phyloP scores from a whole-genome alignment of 2,888 invertebrate species.

The Diloba caeruleocephala region DNA sequence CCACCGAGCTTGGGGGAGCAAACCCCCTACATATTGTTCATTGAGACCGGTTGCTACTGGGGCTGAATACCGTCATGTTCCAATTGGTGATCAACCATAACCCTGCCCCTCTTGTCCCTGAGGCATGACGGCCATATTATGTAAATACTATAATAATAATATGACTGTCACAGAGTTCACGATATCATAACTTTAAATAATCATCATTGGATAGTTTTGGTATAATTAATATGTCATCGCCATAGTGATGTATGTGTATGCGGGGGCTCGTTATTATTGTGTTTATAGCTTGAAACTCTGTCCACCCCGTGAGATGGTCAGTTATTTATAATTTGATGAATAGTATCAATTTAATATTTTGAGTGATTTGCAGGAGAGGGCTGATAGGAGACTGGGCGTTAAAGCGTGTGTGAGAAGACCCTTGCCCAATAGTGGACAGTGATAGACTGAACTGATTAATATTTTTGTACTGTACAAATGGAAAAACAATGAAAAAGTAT shows the following conservation, averaged over 20 bases:
- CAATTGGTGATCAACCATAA: not conserved
- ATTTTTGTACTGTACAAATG: too few species aligned
- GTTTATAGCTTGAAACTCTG: constrained; percentile 32
- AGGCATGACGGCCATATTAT: constrained; percentile 32
- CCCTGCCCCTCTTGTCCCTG: not conserved
- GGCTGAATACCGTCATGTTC: too few species aligned
- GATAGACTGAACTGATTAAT: too few species aligned
- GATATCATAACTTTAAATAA: constrained; percentile 37
- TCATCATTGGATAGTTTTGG: constrained; percentile 40
- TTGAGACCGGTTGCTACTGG: too few species aligned
- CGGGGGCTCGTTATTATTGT: constrained; percentile 34
- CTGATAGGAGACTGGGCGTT: too few species aligned
- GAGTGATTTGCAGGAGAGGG: too few species aligned
- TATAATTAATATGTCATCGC: constrained; percentile 42
- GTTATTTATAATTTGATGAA: not conserved
- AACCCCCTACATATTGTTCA: too few species aligned
- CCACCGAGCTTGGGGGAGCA: too few species aligned
- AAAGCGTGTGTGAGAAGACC: too few species aligned
- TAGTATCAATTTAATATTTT: too few species aligned
- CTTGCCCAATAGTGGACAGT: too few species aligned
- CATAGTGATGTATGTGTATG: constrained; percentile 27
- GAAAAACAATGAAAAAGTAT: too few species aligned
- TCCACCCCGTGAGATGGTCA: constrained; percentile 16
- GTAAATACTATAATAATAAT: constrained; percentile 15
- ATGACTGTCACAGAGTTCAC: constrained; percentile 23